Evolutionary conservation across 2,113 vertebrate genomes (phyloP).

Genomic region (Crocuta crocuta): DNA sequence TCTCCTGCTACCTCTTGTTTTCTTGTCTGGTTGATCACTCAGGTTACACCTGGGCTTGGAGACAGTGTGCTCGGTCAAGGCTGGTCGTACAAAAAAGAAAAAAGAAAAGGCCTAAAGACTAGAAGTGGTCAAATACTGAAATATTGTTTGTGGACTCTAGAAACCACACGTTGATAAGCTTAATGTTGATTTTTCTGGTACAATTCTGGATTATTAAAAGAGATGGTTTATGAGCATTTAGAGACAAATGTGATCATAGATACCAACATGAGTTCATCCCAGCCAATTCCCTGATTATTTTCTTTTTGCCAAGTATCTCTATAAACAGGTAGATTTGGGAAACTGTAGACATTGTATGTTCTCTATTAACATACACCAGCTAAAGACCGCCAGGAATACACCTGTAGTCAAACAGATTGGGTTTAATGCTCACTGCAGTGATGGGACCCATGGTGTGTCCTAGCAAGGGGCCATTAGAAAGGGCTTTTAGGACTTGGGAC

Average conservation of each 20-base stretch:
- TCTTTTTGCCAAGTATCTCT: constrained; percentile 24
- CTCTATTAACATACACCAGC: not conserved
- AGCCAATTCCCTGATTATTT: constrained; percentile 31
- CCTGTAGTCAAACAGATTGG: not conserved
- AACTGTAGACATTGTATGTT: not conserved
- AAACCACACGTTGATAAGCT: constrained; percentile 52
- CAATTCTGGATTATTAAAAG: constrained; percentile 71
- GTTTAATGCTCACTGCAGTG: not conserved
- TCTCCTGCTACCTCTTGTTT: constrained; percentile 54
- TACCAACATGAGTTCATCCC: constrained; percentile 44
- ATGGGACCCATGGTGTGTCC: not conserved
- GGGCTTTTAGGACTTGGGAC: not conserved
- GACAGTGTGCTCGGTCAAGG: constrained; percentile 1
- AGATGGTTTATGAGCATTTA: constrained; percentile 58
- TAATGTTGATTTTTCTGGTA: constrained; percentile 63
- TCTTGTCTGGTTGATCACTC: constrained; percentile 25
- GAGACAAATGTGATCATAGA: constrained; percentile 53
- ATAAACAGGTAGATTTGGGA: constrained; percentile 28
- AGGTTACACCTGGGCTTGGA: constrained; percentile 28
- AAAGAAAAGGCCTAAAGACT: not conserved
- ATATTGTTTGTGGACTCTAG: constrained; percentile 51
- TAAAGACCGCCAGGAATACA: not conserved
- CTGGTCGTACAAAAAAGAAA: not conserved
- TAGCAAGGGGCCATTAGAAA: not conserved
- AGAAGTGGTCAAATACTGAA: constrained; percentile 34